Conservation (phyloP, 1,140 invertebrate genomes). For the Colletes latitarsis region DNA sequence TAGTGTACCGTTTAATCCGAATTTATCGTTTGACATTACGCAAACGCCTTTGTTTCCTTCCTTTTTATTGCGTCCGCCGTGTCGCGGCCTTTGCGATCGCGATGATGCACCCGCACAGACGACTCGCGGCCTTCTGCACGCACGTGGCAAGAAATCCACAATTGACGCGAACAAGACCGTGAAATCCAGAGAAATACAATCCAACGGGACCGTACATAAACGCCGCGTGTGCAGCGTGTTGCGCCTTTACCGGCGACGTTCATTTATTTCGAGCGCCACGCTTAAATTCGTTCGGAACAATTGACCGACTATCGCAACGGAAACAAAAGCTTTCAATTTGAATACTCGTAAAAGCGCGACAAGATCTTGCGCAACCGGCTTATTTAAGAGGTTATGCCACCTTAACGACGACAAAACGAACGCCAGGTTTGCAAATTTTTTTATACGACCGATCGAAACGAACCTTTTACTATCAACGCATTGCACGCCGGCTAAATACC, state of each 20-base stretch:
- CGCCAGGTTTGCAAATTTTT: too few species aligned
- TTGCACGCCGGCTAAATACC: too few species aligned
- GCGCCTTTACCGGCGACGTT: conserved; percentile 35
- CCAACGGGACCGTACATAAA: neutral
- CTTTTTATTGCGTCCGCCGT: neutral
- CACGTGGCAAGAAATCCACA: neutral
- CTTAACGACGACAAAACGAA: too few species aligned
- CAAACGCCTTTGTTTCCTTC: neutral
- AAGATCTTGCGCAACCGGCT: conserved; percentile 5
- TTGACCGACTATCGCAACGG: conserved; percentile 28
- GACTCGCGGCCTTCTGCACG: neutral
- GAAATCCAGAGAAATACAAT: conserved; percentile 36
- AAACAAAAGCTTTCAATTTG: neutral
- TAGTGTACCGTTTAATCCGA: neutral
- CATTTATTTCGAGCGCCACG: conserved; percentile 50
- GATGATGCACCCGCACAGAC: neutral
- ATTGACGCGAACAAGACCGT: neutral
- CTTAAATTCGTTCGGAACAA: conserved; percentile 42
- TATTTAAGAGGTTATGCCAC: too few species aligned
- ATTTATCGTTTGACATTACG: conserved; percentile 4
- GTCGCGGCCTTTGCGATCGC: neutral
- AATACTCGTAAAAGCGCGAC: neutral
- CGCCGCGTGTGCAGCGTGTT: conserved; percentile 6
- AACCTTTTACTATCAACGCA: too few species aligned
- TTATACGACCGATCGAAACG: too few species aligned